Percentiles rank a stretch among this genome's conserved stretches.
These are phyloP conservation scores for Pteronotus mesoamericanus DNA, from an alignment of 2,797 vertebrate genomes.

Conservation along the genomic window DNA sequence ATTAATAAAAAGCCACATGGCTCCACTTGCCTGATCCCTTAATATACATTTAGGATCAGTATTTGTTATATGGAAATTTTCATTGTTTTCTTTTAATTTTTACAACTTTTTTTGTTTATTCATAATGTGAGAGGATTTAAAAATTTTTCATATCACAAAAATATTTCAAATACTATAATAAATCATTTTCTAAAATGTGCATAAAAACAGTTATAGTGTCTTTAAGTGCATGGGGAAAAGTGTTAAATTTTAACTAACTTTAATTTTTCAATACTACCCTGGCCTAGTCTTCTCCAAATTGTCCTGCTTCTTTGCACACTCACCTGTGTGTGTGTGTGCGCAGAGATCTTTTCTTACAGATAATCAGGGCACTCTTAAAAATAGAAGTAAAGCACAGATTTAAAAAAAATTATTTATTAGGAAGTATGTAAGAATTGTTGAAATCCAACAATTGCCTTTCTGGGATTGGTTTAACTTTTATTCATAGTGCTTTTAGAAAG, in stretches of 20 bases:
- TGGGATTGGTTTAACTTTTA: not conserved
- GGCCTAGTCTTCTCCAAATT: too few species aligned
- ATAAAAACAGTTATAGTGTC: not conserved
- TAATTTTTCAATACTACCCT: not conserved
- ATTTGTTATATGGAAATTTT: not conserved
- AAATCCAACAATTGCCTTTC: not conserved
- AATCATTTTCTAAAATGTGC: not conserved
- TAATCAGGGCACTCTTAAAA: not conserved
- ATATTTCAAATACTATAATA: not conserved
- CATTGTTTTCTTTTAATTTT: not conserved
- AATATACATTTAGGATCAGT: not conserved
- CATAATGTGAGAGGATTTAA: not conserved
- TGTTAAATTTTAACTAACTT: not conserved
- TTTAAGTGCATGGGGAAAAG: not conserved
- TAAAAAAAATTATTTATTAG: not conserved
- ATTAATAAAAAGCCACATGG: not conserved
- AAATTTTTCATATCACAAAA: not conserved
- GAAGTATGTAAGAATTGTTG: not conserved
- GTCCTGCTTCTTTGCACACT: not conserved
- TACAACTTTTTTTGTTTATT: not conserved
- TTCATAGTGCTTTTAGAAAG: not conserved
- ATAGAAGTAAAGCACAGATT: not conserved
- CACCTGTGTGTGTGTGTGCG: too few species aligned
- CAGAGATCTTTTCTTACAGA: not conserved
- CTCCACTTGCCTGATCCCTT: not conserved